Percentiles rank a stretch among this genome's conserved stretches.
These are phyloP conservation scores for Athetis lepigone DNA, from an alignment of 2,888 invertebrate genomes.

Conservation along the genomic window DNA sequence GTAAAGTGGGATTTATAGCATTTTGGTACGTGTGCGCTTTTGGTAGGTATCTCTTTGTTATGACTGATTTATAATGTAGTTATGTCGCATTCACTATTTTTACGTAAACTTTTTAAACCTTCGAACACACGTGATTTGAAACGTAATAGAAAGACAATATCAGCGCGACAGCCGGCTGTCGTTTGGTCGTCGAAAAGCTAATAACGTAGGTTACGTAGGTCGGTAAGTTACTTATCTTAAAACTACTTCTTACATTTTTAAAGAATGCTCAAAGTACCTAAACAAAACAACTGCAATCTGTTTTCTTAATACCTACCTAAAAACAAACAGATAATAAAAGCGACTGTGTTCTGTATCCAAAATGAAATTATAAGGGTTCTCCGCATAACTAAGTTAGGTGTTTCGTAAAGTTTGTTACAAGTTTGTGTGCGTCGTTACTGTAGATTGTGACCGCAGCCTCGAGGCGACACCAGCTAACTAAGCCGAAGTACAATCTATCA, in stretches of 20 bases:
- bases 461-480: slow-evolving; percentile 40
- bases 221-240: too few relatives aligned
- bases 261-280: background rate
- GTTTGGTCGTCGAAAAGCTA: too few relatives aligned
- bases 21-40: background rate
- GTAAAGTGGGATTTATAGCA: slow-evolving; percentile 4
- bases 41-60: background rate
- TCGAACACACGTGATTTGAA: too few relatives aligned
- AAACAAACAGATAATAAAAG: slow-evolving; percentile 33
- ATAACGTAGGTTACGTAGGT: too few relatives aligned
- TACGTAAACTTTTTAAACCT: too few relatives aligned
- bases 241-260: too few relatives aligned
- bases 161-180: too few relatives aligned
- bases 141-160: too few relatives aligned
- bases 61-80: background rate
- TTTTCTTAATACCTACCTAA: slow-evolving; percentile 3
- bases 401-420: slow-evolving; percentile 49
- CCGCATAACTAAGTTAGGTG: slow-evolving; percentile 36
- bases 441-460: slow-evolving; percentile 43
- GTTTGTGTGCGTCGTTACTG: slow-evolving; percentile 38
- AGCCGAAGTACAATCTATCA: slow-evolving; percentile 52
- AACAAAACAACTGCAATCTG: slow-evolving; percentile 13
- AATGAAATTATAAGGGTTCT: slow-evolving; percentile 53
- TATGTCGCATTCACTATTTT: background rate
- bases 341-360: slow-evolving; percentile 6